Evolutionary conservation across 2,888 invertebrate genomes (phyloP).

Genomic region (Oligia strigilis): DNA sequence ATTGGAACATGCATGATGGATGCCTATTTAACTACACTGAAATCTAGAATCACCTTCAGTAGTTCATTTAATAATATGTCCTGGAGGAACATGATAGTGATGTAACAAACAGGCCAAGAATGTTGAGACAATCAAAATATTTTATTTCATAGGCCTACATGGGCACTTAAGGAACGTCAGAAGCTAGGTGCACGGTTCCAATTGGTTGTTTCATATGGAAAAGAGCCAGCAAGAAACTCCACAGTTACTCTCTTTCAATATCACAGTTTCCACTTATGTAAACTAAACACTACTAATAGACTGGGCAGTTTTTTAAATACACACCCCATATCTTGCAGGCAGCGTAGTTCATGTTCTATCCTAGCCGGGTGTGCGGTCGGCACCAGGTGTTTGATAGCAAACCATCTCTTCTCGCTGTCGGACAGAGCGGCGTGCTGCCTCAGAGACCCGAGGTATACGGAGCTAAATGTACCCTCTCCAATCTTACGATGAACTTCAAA

Average conservation of each 20-base stretch:
- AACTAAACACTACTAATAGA: background rate
- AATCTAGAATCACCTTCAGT: background rate
- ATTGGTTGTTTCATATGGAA: too few species aligned
- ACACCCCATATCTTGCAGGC: constrained; percentile 94
- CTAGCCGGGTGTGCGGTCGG: constrained; percentile 96
- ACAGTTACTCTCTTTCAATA: too few species aligned
- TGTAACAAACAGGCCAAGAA: background rate
- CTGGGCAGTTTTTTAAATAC: constrained; percentile 24
- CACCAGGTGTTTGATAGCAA: constrained; percentile 96
- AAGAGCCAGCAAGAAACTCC: too few species aligned
- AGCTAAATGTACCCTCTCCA: constrained; percentile 96
- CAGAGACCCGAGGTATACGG: constrained; percentile 94
- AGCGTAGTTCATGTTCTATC: constrained; percentile 95
- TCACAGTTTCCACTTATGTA: too few species aligned
- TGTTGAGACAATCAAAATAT: background rate
- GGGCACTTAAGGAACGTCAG: too few species aligned
- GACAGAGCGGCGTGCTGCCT: constrained; percentile 84
- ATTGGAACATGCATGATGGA: background rate
- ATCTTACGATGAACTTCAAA: constrained; percentile 93
- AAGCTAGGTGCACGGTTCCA: too few species aligned
- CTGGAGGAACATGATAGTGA: background rate
- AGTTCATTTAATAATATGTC: too few species aligned
- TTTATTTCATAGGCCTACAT: too few species aligned
- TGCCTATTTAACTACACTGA: background rate
- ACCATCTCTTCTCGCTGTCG: constrained; percentile 89